These are phyloP conservation scores for Caenorhabditis sulstoni DNA, from an alignment of 2,888 invertebrate species.

Conservation along the genomic window DNA sequence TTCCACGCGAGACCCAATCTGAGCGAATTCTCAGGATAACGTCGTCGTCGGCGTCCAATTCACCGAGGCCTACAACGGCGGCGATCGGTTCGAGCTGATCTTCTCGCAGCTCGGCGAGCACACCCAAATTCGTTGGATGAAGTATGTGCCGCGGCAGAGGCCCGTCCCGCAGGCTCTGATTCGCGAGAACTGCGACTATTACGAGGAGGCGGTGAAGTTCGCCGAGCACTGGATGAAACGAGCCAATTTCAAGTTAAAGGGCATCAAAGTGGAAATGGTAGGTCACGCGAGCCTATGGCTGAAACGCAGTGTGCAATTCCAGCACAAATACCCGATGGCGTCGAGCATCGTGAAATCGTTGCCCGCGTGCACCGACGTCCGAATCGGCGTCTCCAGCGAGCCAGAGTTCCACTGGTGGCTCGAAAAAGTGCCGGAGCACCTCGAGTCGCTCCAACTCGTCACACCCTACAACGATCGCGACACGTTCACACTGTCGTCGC, in stretches of 20 bases:
- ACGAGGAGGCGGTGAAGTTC: conserved; percentile 14
- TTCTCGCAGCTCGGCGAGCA: conserved; percentile 17
- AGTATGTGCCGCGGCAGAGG: not conserved
- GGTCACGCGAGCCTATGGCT: too few relatives aligned
- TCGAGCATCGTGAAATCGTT: not conserved
- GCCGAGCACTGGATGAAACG: conserved; percentile 23
- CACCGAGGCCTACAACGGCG: too few relatives aligned
- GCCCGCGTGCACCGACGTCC: not conserved
- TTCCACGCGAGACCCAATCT: too few relatives aligned
- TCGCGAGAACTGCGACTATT: conserved; percentile 11
- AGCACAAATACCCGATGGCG: conserved; percentile 17
- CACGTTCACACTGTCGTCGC: not conserved
- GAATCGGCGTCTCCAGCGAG: not conserved
- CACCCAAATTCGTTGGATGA: conserved; percentile 6
- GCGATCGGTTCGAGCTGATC: not conserved
- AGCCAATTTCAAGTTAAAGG: not conserved
- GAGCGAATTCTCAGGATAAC: too few relatives aligned
- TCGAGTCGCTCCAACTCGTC: not conserved
- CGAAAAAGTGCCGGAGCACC: conserved; percentile 7
- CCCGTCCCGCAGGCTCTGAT: not conserved
- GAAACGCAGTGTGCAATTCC: not conserved
- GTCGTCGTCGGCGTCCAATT: too few relatives aligned
- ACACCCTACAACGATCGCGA: not conserved
- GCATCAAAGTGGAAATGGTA: not conserved
- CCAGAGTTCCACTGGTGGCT: conserved; percentile 19